These are phyloP conservation scores for Calliphora vomitoria DNA, from an alignment of 2,888 invertebrate genomes.

Conservation along the genomic window DNA sequence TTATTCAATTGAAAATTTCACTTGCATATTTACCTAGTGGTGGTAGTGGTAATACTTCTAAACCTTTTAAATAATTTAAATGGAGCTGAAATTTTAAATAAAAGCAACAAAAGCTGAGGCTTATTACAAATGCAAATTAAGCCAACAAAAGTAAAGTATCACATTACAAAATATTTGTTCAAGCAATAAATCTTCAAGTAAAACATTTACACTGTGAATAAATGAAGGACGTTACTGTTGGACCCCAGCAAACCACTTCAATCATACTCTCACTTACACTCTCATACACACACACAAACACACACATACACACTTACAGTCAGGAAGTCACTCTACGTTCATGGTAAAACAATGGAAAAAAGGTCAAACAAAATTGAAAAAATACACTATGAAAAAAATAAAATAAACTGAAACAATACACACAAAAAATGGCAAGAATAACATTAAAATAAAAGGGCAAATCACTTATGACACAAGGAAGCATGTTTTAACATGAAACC, in stretches of 20 bases:
- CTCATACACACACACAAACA: background rate
- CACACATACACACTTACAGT: conserved; percentile 25
- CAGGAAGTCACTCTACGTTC: conserved; percentile 56
- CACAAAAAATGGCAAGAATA: conserved; percentile 62
- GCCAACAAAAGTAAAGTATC: conserved; percentile 67
- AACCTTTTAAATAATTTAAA: conserved; percentile 42
- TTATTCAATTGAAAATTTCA: conserved; percentile 16
- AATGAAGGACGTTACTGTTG: conserved; percentile 54
- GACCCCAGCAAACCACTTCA: conserved; percentile 38
- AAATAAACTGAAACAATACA: conserved; percentile 42
- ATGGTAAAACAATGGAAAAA: conserved; percentile 42
- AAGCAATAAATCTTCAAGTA: conserved; percentile 72
- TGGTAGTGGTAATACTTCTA: conserved; percentile 1
- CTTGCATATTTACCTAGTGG: background rate
- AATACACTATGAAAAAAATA: conserved; percentile 21
- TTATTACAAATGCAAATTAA: conserved; percentile 72
- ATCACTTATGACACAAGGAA: conserved; percentile 71
- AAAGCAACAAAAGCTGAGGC: background rate
- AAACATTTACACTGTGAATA: conserved; percentile 66
- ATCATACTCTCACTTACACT: background rate
- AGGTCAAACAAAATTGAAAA: conserved; percentile 65
- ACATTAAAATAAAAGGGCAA: conserved; percentile 71
- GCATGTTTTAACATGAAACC: conserved; percentile 66
- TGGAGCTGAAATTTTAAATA: conserved; percentile 14
- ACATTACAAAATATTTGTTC: conserved; percentile 70